Base-by-base conservation (phyloP, 2,888 invertebrate genomes). In the Calliscelio sp. region DNA sequence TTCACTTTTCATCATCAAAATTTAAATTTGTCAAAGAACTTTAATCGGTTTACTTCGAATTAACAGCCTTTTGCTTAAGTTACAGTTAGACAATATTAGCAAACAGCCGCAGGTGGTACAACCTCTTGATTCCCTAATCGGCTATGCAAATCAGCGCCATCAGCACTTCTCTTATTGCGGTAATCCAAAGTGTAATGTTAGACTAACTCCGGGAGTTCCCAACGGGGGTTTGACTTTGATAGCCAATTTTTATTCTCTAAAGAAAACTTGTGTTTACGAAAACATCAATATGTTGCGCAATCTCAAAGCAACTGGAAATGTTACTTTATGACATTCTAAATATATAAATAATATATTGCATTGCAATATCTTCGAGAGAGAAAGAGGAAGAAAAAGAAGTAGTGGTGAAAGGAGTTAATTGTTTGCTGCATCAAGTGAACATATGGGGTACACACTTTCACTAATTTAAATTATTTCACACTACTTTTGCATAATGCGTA, bases 81-180 rank as follows among this genome's bases (percentile, higher is more conserved):
- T 77, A 82, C 82, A 85, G 89, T 90, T 90, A 86, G 88, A 89
- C 88, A 88, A 86, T 89, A 88, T 81, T 84, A 68, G 65, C 84
- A 84, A 75, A 79, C 57, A 81, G 84, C 86, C 86, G 81, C 87
- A 87, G 87, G 86, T 89, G 89, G 89, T 87, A 89, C 85, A 88
- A 87, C 88, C 87, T 85, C 81, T 89, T 88, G 90, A 90, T 89
- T 89, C 85, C 88, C 88, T 89, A 90, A 91, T 90, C 88, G 87
- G 84, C 88, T 91, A 90, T 90, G 91, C 90, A 91, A 92, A 92
- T 91, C 86, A 86, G 73, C 85, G 80, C 87, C 86, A 89, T 90
- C 90, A 90, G 87, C 87, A 86, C 88, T 88, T 88, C 86, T 88
- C 87, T 90, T 88, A 88, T 88, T 89, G 87, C 82, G 88, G 88